phyloP scores from a whole-genome alignment of 1,140 invertebrate genomes.

The Drosophila mauritiana region DNA sequence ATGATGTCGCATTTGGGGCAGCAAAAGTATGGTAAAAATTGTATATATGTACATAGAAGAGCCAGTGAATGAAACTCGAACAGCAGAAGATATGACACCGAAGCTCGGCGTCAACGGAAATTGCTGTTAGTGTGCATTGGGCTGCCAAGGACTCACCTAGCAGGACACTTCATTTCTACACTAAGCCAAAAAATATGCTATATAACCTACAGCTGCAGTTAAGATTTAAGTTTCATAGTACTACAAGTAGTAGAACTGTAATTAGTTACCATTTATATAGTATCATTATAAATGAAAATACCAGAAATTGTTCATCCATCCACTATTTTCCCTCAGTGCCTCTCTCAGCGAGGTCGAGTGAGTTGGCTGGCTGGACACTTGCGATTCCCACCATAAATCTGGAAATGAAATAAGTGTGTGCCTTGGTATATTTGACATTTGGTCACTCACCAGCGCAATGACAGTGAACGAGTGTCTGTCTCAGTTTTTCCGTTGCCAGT shows the following conservation, averaged over 20 bases:
- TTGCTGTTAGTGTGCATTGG: conserved; percentile 64
- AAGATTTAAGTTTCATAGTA: not conserved
- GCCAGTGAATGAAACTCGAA: conserved; percentile 14
- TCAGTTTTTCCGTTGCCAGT: conserved; percentile 9
- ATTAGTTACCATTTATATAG: no score
- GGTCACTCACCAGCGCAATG: conserved; percentile 68
- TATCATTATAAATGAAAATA: no score
- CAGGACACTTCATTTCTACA: conserved; percentile 16
- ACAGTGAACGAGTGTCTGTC: conserved; percentile 49
- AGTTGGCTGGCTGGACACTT: conserved; percentile 27
- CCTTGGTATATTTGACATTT: conserved; percentile 76
- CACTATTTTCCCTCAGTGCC: conserved; percentile 9
- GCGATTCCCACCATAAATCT: conserved; percentile 69
- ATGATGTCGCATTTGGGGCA: conserved; percentile 5
- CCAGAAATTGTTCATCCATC: no score
- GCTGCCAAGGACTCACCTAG: conserved; percentile 26
- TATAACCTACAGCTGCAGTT: no score
- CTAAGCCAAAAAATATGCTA: not conserved
- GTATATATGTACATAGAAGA: not conserved
- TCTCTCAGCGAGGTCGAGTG: conserved; percentile 5
- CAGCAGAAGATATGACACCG: conserved; percentile 39
- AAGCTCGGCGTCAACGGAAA: conserved; percentile 64
- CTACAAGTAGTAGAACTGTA: not conserved
- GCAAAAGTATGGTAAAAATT: conserved; percentile 19
- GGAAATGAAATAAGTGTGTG: conserved; percentile 78